These are phyloP conservation scores for Stichodactyla mertensii DNA, from an alignment of 64 coral and sea anemone genomes.

Conservation along the genomic window DNA sequence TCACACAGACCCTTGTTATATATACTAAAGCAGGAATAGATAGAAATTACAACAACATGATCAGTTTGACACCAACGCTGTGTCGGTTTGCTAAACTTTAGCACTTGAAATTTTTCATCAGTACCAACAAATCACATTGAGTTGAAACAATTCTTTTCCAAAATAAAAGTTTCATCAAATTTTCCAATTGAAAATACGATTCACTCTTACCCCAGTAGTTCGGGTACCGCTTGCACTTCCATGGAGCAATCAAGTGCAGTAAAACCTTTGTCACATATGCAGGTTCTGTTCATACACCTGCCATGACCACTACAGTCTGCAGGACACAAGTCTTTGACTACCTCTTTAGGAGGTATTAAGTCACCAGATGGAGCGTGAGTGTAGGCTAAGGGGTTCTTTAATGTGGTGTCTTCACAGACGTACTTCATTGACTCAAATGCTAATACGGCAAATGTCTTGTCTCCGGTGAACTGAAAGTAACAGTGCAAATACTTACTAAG, in stretches of 20 bases:
- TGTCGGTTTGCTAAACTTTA: too few species aligned
- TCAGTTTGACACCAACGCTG: too few species aligned
- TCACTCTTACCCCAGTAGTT: not conserved
- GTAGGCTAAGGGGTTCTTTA: not conserved
- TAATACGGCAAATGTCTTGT: slow-evolving; percentile 18
- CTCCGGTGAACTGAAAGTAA: slow-evolving; percentile 12
- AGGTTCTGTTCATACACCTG: slow-evolving; percentile 20
- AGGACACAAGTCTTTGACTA: slow-evolving; percentile 28
- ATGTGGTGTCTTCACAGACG: slow-evolving; percentile 15
- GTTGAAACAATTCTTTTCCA: too few species aligned
- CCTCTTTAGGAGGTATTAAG: not conserved
- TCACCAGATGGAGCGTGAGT: not conserved
- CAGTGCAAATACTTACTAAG: not conserved
- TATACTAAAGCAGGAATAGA: not conserved
- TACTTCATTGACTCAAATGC: slow-evolving; percentile 26
- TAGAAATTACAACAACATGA: too few species aligned
- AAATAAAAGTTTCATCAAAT: too few species aligned
- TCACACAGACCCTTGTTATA: slow-evolving; percentile 43
- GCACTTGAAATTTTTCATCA: too few species aligned
- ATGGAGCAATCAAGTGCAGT: slow-evolving; percentile 42
- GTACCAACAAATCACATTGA: too few species aligned
- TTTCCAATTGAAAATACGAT: too few species aligned
- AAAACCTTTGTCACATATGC: slow-evolving; percentile 32
- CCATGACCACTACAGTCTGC: slow-evolving; percentile 23
- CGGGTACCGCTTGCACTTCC: slow-evolving; percentile 3